phyloP scores from a whole-genome alignment of 1,140 invertebrate species.

The Rhyacophila brunnea region DNA sequence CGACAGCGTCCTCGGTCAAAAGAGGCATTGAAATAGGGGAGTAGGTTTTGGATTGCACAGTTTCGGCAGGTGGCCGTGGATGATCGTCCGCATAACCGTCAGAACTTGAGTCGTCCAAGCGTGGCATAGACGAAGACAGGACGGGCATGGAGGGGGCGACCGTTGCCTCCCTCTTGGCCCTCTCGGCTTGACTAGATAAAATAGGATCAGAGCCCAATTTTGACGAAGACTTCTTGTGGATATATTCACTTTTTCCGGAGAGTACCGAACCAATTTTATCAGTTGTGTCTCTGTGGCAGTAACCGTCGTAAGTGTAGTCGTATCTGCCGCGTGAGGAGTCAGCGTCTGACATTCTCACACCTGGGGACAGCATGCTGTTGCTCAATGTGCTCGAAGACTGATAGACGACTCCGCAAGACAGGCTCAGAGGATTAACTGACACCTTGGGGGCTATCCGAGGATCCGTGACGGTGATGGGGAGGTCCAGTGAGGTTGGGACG shows the following conservation, averaged over 20 bases:
- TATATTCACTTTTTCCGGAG: not conserved
- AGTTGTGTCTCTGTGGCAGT: not conserved
- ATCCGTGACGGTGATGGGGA: slow-evolving; percentile 69
- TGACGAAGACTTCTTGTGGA: too few relatives aligned
- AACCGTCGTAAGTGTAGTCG: not conserved
- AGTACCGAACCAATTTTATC: not conserved
- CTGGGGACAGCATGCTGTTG: slow-evolving; percentile 8
- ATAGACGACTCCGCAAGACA: slow-evolving; percentile 15
- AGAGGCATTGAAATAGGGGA: slow-evolving; percentile 34
- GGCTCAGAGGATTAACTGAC: slow-evolving; percentile 29
- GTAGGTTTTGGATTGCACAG: slow-evolving; percentile 25
- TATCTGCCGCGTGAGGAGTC: not conserved
- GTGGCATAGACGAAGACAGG: slow-evolving; percentile 28
- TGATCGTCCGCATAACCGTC: slow-evolving; percentile 22
- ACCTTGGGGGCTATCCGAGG: slow-evolving; percentile 59
- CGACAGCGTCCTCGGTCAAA: slow-evolving; percentile 25
- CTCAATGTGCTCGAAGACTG: slow-evolving; percentile 4
- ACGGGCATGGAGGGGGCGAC: not conserved
- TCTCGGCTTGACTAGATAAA: slow-evolving; percentile 3
- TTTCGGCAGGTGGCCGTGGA: slow-evolving; percentile 6
- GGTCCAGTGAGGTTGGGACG: slow-evolving; percentile 62
- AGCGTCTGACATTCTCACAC: not conserved
- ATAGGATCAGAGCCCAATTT: not conserved
- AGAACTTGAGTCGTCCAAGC: slow-evolving; percentile 27
- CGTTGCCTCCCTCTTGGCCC: not conserved